Conservation (phyloP, 2,797 vertebrate species). For the Neosilurus mollespiculum region DNA sequence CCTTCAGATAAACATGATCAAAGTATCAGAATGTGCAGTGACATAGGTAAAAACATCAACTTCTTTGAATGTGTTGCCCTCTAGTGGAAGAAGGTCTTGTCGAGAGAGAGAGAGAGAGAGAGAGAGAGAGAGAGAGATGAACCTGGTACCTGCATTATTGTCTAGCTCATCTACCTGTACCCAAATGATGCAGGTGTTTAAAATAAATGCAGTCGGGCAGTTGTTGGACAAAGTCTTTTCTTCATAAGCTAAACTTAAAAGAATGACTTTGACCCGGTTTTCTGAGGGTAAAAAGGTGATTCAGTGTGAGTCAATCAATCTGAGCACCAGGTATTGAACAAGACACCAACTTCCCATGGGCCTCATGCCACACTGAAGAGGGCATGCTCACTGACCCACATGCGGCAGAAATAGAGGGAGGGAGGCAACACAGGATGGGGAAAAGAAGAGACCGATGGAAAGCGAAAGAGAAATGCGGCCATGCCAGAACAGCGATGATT, state of each 20-base stretch:
- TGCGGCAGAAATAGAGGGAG: slow-evolving; percentile 39
- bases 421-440: slow-evolving; percentile 2
- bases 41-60: slow-evolving; percentile 42
- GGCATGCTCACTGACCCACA: slow-evolving; percentile 50
- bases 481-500: slow-evolving; percentile 47
- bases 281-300: slow-evolving; percentile 27
- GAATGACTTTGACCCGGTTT: slow-evolving; percentile 28
- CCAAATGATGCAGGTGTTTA: background rate
- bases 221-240: slow-evolving; percentile 7
- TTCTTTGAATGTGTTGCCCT: slow-evolving; percentile 69
- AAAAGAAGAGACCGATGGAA: background rate
- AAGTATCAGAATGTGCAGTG: background rate
- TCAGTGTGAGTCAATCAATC: slow-evolving; percentile 50
- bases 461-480: slow-evolving; percentile 10
- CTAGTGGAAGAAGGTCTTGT: slow-evolving; percentile 64
- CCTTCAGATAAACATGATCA: slow-evolving; percentile 17
- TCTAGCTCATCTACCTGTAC: background rate
- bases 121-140: background rate
- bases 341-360: slow-evolving; percentile 47
- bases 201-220: slow-evolving; percentile 4
- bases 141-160: background rate
- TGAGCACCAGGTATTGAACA: slow-evolving; percentile 48
- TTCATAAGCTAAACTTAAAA: slow-evolving; percentile 21
- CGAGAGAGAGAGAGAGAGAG: too few species aligned
- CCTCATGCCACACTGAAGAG: slow-evolving; percentile 50